A percentile compares a stretch with the other conserved stretches of the same genome.
phyloP scores from a whole-genome alignment of 1,140 invertebrate genomes.

The Drosophila arawakana region DNA sequence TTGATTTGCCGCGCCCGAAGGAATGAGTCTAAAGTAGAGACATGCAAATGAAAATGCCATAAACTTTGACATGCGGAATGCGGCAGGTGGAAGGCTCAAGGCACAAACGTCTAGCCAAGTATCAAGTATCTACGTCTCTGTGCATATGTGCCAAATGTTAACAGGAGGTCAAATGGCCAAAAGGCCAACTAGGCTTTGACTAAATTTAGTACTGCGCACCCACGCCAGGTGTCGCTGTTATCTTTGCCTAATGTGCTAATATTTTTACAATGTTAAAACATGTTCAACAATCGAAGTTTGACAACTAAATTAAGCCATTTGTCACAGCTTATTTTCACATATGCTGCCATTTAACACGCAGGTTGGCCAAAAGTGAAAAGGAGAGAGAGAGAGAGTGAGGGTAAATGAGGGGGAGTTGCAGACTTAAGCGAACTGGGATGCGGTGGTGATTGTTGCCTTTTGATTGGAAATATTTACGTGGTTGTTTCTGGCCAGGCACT shows the following conservation, averaged over 20 bases:
- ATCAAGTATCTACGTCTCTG: conserved; percentile 45
- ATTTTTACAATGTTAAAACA: conserved; percentile 75
- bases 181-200: conserved; percentile 21
- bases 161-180: conserved; percentile 73
- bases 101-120: conserved; percentile 46
- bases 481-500: conserved; percentile 50
- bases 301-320: conserved; percentile 84
- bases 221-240: conserved; percentile 53
- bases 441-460: conserved; percentile 65
- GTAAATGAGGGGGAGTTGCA: no score
- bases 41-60: conserved; percentile 69
- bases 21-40: conserved; percentile 8
- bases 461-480: conserved; percentile 73
- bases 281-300: conserved; percentile 62
- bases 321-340: conserved; percentile 84
- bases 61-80: conserved; percentile 37
- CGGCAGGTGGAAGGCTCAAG: conserved; percentile 65
- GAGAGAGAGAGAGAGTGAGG: neutral
- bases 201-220: conserved; percentile 18
- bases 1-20: conserved; percentile 10
- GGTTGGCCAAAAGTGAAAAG: conserved; percentile 67
- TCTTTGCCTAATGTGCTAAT: conserved; percentile 77
- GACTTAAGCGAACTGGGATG: conserved; percentile 2
- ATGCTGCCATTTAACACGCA: conserved; percentile 83
- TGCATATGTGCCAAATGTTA: conserved; percentile 58